phyloP scores from a whole-genome alignment of 2,888 invertebrate genomes.

The Prionchulus punctatus region DNA sequence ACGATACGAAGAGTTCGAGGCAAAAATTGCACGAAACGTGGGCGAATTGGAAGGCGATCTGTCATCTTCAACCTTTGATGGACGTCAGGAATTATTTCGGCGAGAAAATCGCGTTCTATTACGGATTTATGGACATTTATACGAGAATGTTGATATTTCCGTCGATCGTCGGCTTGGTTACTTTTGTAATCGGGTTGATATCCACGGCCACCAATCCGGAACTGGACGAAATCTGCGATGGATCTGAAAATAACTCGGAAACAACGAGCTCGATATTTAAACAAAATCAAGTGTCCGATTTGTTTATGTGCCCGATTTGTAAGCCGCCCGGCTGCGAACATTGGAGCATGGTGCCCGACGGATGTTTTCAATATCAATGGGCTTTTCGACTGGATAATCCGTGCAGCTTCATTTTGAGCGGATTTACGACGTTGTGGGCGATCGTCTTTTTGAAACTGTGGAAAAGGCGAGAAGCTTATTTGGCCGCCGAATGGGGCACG shows the following conservation, averaged over 20 bases:
- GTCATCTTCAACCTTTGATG: background rate
- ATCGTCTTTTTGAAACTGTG: constrained; percentile 1
- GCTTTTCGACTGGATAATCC: background rate
- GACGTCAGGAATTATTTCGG: background rate
- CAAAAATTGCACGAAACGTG: background rate
- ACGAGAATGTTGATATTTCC: constrained; percentile 2
- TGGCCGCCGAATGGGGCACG: constrained; percentile 1
- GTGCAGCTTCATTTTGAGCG: background rate
- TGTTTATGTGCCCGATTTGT: background rate
- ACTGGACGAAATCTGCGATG: no score
- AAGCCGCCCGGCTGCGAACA: background rate
- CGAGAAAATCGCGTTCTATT: background rate
- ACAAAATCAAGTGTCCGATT: background rate
- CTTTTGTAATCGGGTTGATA: background rate
- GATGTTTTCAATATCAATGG: background rate
- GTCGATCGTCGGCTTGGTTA: background rate
- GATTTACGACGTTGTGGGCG: background rate
- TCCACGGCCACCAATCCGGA: no score
- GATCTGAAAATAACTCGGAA: no score
- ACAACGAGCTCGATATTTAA: no score
- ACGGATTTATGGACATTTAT: constrained; percentile 1
- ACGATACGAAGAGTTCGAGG: background rate
- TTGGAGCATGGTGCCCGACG: background rate
- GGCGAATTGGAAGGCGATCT: background rate
- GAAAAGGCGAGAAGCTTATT: background rate